Evolutionary conservation across 2,797 vertebrate genomes (phyloP).

Genomic region (Falco columbarius): DNA sequence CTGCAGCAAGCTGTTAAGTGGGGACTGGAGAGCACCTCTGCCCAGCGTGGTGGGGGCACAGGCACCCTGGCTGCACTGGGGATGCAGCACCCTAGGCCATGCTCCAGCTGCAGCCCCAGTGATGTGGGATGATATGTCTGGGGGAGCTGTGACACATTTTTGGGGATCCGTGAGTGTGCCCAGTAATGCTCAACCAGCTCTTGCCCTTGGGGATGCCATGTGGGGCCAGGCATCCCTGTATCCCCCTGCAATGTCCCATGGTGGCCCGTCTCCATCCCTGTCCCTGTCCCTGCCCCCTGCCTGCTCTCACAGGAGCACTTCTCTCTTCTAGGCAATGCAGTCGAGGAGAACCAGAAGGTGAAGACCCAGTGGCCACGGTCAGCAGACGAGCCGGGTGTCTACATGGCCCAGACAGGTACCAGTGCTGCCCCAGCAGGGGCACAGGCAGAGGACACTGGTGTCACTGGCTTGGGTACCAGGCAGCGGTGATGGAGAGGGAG

Average conservation of each 20-base stretch:
- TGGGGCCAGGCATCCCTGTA: background rate
- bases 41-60: rapidly evolving
- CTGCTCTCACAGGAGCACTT: background rate
- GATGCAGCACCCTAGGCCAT: rapidly evolving
- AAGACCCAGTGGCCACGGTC: slow-evolving; percentile 97
- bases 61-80: background rate
- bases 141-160: rapidly evolving
- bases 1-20: slow-evolving; percentile 72
- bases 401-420: slow-evolving; percentile 99
- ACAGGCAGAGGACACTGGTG: background rate
- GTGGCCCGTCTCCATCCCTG: background rate
- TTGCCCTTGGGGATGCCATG: background rate
- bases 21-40: background rate
- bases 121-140: background rate
- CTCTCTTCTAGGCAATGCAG: slow-evolving; percentile 83
- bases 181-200: background rate
- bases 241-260: rapidly evolving
- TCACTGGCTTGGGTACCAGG: background rate
- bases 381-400: slow-evolving; percentile 94
- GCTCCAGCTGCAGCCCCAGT: background rate
- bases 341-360: slow-evolving; percentile 93
- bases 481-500: background rate
- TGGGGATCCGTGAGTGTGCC: background rate
- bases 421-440: background rate
- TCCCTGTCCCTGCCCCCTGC: background rate